A percentile compares a stretch with the other conserved stretches of the same genome.
phyloP scores from a whole-genome alignment of 92 coral and sea anemone genomes.

The Parazoanthus atlanticus region DNA sequence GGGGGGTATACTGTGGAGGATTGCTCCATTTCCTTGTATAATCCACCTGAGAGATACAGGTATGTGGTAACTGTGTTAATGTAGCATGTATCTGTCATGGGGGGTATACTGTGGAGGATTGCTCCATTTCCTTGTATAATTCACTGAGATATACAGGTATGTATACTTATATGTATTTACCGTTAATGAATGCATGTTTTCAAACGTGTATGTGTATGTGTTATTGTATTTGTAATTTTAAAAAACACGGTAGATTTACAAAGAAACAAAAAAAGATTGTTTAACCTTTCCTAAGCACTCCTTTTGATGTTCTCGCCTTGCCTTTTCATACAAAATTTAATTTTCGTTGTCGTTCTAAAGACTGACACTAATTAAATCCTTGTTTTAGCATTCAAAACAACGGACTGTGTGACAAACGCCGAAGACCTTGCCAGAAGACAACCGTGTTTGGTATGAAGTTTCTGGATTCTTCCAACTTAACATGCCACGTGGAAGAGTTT shows the following conservation, averaged over 20 bases:
- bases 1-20: constrained; percentile 29
- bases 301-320: no score
- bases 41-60: constrained; percentile 33
- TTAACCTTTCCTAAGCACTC: no score
- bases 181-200: background rate
- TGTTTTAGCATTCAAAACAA: constrained; percentile 24
- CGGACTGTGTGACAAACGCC: constrained; percentile 49
- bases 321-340: no score
- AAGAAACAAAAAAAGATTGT: no score
- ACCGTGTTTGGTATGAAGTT: constrained; percentile 38
- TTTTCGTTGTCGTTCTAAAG: no score
- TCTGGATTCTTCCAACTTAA: constrained; percentile 28
- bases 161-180: background rate
- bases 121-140: background rate
- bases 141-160: no score
- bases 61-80: constrained; percentile 45
- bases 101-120: constrained; percentile 48
- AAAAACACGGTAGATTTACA: no score
- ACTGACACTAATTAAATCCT: background rate
- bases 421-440: constrained; percentile 39
- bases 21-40: constrained; percentile 61
- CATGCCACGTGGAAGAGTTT: constrained; percentile 45
- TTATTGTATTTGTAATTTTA: constrained; percentile 53
- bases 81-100: constrained; percentile 5
- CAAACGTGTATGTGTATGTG: background rate